Evolutionary conservation across 2,888 invertebrate genomes (phyloP), one percentile per base, ranked within the genome.

Genomic region (Trissoscelio sp.): DNA sequence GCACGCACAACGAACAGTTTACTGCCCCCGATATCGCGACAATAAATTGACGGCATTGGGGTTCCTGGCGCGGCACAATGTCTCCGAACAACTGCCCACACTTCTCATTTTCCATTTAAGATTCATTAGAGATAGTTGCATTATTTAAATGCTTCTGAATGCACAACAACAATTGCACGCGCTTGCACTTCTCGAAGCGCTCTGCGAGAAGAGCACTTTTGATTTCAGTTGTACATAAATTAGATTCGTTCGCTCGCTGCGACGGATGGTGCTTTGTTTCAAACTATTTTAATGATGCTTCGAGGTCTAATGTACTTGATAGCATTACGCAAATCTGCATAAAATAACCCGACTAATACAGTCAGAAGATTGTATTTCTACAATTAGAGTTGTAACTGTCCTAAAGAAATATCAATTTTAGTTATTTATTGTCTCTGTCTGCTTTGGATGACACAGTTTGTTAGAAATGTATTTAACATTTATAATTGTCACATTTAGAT

Each of bases 71-170:
- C 28, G 34, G n/a, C 53, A 51, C 73, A 28, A 55, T 46, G 55
- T 73, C 73, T 42, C 46, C 53, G 44, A 24, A 60, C 51, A 53
- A 53, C 66, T 48, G 58, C 57, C 60, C 67, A 60, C 69, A 37
- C 60, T 69, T 60, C 67, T 77, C 66, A 62, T 77, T 77, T 75
- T 44, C 75, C 75, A 75, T 75, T 75, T 75, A 75, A 75, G 39
- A 58, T 75, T 75, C 75, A 75, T 75, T 51, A 75, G 24, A 37
- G 64, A 74, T 66, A 48, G 57, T 57, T 48, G 55, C 64, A 48
- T 66, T 66, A 60, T 72, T 72, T 72, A 55, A 66, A 66, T 74
- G 74, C 74, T 18, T 14, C 74, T 39, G 24, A 74, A 46, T 74
- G 66, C 64, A n/a, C 57, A 72, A 74, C 66, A 66, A 64, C 64